phyloP scores from a whole-genome alignment of 2,797 vertebrate species.

The Anolis apletophallus region DNA sequence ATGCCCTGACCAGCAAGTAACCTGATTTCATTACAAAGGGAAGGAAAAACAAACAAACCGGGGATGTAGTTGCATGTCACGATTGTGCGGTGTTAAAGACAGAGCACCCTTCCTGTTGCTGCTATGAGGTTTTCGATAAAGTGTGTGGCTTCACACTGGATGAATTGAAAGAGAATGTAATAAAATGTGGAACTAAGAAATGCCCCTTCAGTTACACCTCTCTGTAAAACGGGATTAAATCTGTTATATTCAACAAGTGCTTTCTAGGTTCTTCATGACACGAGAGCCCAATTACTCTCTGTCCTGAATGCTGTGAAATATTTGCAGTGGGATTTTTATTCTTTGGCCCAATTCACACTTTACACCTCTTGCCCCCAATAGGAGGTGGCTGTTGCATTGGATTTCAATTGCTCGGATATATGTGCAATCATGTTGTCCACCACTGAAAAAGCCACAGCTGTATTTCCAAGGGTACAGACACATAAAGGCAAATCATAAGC shows the following conservation, averaged over 20 bases:
- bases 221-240: conserved; percentile 53
- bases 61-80: conserved; percentile 51
- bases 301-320: not conserved
- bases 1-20: conserved; percentile 63
- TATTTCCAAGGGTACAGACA: conserved; percentile 4
- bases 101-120: conserved; percentile 65
- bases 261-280: conserved; percentile 33
- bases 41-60: conserved; percentile 49
- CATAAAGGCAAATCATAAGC: not conserved
- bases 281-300: conserved; percentile 24
- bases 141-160: conserved; percentile 58
- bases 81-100: conserved; percentile 66
- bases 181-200: conserved; percentile 27
- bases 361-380: not conserved
- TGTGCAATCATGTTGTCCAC: not conserved
- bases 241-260: conserved; percentile 25
- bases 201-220: conserved; percentile 30
- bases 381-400: not conserved
- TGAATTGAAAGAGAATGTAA: conserved; percentile 51
- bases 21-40: conserved; percentile 67
- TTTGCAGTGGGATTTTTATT: conserved; percentile 6
- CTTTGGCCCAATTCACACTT: not conserved
- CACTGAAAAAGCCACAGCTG: not conserved
- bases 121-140: conserved; percentile 63
- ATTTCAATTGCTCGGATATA: conserved; percentile 6